Evolutionary conservation across 2,888 invertebrate species (phyloP).

Genomic region (Pristionchus maxplancki): DNA sequence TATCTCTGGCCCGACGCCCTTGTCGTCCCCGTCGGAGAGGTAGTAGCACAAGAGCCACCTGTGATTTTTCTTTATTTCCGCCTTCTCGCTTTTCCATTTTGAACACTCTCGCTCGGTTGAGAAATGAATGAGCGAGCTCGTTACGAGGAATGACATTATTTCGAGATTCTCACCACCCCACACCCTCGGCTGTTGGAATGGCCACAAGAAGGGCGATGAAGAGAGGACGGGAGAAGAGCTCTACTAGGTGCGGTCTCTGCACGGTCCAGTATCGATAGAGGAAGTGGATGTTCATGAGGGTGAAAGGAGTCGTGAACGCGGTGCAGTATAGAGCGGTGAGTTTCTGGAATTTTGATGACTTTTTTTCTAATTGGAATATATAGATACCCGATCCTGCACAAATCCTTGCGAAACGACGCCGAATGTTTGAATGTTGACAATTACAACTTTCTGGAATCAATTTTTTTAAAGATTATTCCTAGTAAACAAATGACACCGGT

Average conservation of each 20-base stretch:
- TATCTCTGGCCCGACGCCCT: background rate
- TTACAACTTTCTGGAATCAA: background rate
- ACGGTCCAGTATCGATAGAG: constrained; percentile 27
- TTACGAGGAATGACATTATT: no score
- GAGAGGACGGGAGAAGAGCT: background rate
- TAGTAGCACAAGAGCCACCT: background rate
- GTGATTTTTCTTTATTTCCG: no score
- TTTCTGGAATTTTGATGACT: background rate
- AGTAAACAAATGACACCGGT: background rate
- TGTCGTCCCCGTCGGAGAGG: background rate
- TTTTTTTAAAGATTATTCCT: background rate
- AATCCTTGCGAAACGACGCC: background rate
- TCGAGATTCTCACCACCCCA: background rate
- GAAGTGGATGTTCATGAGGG: background rate
- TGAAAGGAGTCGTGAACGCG: background rate
- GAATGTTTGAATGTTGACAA: background rate
- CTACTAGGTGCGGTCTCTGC: background rate
- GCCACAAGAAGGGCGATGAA: background rate
- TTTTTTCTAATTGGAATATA: background rate
- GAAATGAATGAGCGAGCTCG: no score
- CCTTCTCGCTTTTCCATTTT: no score
- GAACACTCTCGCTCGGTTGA: no score
- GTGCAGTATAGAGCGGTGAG: background rate
- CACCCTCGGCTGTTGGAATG: background rate
- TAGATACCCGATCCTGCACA: background rate